Evolutionary conservation across 2,113 vertebrate genomes (phyloP).

Genomic region (Catagonus wagneri): DNA sequence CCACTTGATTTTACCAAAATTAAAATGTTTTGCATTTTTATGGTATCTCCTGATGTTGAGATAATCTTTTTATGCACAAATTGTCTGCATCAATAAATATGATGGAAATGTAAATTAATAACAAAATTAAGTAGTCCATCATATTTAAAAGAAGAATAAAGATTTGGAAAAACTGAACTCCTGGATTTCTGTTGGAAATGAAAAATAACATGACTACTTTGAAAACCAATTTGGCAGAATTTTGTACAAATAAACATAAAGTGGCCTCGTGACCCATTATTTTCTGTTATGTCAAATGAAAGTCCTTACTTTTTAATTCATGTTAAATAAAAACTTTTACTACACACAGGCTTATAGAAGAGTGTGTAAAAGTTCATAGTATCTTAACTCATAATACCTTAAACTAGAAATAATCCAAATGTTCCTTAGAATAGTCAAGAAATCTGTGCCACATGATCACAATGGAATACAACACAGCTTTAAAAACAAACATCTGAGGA

Average conservation of each 20-base stretch:
- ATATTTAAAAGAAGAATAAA: neutral
- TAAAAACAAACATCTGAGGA: neutral
- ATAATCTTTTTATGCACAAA: neutral
- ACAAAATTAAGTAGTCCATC: neutral
- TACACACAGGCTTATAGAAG: neutral
- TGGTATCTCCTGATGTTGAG: neutral
- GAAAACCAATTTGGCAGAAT: neutral
- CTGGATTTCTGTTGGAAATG: neutral
- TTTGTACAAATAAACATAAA: neutral
- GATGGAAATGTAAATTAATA: slow-evolving; percentile 13
- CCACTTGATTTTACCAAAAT: neutral
- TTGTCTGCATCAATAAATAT: neutral
- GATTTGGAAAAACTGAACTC: neutral
- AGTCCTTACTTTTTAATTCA: neutral
- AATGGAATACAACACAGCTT: neutral
- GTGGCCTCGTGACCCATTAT: neutral
- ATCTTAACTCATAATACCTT: neutral
- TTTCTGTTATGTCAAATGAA: neutral
- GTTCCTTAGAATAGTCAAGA: neutral
- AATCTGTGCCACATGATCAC: neutral
- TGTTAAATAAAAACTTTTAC: neutral
- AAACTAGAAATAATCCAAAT: neutral
- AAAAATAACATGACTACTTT: slow-evolving; percentile 10
- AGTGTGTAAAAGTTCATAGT: neutral
- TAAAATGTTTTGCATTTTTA: neutral